A percentile compares a stretch with the other conserved stretches of the same genome.
These are phyloP conservation scores for Xiphias gladius DNA, from an alignment of 2,113 vertebrate genomes.

Conservation along the genomic window DNA sequence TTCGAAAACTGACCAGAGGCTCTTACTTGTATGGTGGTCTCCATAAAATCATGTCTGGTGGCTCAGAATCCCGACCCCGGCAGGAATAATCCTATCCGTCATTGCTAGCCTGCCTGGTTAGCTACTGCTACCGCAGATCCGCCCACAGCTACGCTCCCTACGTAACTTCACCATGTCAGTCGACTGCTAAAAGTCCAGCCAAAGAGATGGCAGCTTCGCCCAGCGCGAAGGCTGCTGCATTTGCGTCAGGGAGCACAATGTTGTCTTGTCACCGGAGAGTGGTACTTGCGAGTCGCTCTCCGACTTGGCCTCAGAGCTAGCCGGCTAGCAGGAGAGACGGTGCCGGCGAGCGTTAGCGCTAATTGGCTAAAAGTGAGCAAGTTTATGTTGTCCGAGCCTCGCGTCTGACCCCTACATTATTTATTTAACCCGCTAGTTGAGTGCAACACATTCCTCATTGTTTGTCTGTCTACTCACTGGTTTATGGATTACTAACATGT, in stretches of 20 bases:
- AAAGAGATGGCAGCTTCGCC: background rate
- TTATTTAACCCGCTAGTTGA: background rate
- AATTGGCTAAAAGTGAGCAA: constrained; percentile 5
- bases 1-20: background rate
- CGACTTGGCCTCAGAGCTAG: background rate
- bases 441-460: background rate
- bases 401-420: background rate
- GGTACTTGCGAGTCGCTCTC: background rate
- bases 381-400: background rate
- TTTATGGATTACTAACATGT: background rate
- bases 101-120: constrained; percentile 67
- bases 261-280: background rate
- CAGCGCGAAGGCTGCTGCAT: background rate
- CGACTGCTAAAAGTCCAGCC: too few species aligned
- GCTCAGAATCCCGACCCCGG: constrained; percentile 54
- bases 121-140: constrained; percentile 53
- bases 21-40: constrained; percentile 73
- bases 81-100: constrained; percentile 59
- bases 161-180: constrained; percentile 14
- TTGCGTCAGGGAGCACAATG: background rate
- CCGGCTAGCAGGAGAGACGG: background rate
- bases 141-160: constrained; percentile 60
- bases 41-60: constrained; percentile 63
- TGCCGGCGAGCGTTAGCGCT: background rate
- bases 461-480: background rate